Percentiles rank a stretch among this genome's conserved stretches.
These are phyloP conservation scores for Schizopygopsis pylzovi DNA, from an alignment of 2,797 vertebrate genomes.

Conservation along the genomic window DNA sequence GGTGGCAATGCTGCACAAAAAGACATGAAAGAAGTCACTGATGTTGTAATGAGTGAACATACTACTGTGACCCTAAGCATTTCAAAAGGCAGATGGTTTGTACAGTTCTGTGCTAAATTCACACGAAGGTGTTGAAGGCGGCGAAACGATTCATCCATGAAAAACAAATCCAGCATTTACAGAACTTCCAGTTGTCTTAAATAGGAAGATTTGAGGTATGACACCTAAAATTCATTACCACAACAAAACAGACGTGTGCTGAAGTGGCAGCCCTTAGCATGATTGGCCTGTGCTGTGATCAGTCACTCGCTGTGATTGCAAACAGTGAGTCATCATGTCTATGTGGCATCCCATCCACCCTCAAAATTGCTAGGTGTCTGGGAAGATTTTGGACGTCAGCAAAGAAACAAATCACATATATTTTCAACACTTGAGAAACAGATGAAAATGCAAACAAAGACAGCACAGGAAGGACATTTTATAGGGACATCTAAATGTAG, in stretches of 20 bases:
- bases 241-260: background rate
- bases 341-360: constrained; percentile 15
- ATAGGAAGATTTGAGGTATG: too few relatives aligned
- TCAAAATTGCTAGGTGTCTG: constrained; percentile 34
- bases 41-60: background rate
- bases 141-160: background rate
- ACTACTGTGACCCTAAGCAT: background rate
- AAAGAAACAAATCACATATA: background rate
- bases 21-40: constrained; percentile 49
- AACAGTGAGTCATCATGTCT: constrained; percentile 42
- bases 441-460: background rate
- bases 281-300: constrained; percentile 26
- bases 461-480: background rate
- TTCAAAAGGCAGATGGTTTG: constrained; percentile 3
- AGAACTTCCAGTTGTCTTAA: background rate
- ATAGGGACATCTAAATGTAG: background rate
- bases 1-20: constrained; percentile 88
- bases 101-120: background rate
- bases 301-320: constrained; percentile 9
- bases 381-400: background rate
- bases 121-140: background rate
- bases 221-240: background rate
- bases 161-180: background rate
- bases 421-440: constrained; percentile 4
- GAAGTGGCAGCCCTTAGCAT: background rate